Percentiles rank a stretch among this genome's conserved stretches.
These are phyloP conservation scores for Pyrgilauda ruficollis DNA, from an alignment of 2,113 vertebrate species.

Conservation along the genomic window DNA sequence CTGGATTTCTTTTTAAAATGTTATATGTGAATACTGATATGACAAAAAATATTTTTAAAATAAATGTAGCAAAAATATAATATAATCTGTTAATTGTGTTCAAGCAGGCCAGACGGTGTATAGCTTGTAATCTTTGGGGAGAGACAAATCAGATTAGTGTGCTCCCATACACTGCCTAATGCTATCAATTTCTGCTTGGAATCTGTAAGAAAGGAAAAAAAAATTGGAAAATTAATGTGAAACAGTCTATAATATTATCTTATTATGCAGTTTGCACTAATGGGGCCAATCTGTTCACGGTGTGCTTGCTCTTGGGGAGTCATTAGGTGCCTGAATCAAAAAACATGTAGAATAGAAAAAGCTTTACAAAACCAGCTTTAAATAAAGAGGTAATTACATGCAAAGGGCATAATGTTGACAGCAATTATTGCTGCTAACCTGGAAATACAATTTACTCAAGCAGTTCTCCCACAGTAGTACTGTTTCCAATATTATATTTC, in stretches of 20 bases:
- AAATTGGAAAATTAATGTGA: not conserved
- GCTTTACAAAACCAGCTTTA: not conserved
- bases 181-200: conserved; percentile 1
- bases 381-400: not conserved
- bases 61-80: not conserved
- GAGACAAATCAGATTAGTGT: not conserved
- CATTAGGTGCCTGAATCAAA: not conserved
- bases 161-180: not conserved
- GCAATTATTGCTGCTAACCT: not conserved
- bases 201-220: not conserved
- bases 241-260: not conserved
- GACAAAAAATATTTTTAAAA: not conserved
- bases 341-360: not conserved
- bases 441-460: not conserved
- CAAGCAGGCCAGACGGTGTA: not conserved
- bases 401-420: not conserved
- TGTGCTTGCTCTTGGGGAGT: not conserved
- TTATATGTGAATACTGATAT: not conserved
- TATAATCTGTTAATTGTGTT: not conserved
- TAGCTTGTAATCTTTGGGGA: not conserved
- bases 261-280: not conserved
- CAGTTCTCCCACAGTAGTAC: not conserved
- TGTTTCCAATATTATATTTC: not conserved
- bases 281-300: not conserved
- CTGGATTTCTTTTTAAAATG: not conserved